Evolutionary conservation across 1,140 invertebrate species (phyloP).

Genomic region (Lepidurus apus): DNA sequence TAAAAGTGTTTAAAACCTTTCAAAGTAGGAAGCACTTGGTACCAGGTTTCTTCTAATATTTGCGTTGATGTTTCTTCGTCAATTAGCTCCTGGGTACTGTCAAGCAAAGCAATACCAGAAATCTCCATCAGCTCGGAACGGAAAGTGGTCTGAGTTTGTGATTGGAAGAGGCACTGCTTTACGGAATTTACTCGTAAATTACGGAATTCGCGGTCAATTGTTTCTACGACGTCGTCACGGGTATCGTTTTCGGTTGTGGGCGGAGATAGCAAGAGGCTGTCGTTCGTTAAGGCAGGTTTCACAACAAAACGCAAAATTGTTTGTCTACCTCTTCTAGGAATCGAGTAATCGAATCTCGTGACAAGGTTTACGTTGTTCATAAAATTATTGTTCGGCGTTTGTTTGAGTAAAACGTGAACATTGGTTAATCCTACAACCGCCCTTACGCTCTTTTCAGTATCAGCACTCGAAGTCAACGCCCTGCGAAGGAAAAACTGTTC

Average conservation of each 20-base stretch:
- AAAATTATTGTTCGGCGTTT: background rate
- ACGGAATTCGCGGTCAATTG: background rate
- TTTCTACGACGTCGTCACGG: background rate
- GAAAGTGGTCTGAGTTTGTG: background rate
- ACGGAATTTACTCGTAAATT: background rate
- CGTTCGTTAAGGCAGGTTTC: background rate
- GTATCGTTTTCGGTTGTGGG: background rate
- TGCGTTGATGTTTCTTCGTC: no score
- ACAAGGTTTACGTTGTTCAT: background rate
- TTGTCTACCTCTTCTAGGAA: background rate
- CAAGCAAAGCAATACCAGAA: slow-evolving; percentile 23
- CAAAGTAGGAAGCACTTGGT: slow-evolving; percentile 11
- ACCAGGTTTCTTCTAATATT: background rate
- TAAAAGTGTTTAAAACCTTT: slow-evolving; percentile 12
- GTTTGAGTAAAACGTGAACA: slow-evolving; percentile 22
- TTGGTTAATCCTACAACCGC: background rate
- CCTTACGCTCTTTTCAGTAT: no score
- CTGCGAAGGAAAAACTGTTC: background rate
- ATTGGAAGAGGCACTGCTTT: background rate
- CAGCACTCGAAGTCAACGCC: background rate
- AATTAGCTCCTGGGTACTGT: background rate
- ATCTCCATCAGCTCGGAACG: background rate
- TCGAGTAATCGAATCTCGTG: background rate
- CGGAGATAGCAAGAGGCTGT: background rate
- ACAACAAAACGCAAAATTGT: background rate